Base-by-base conservation (phyloP, 1,140 invertebrate genomes). In the Drosophila lacteicornis region DNA sequence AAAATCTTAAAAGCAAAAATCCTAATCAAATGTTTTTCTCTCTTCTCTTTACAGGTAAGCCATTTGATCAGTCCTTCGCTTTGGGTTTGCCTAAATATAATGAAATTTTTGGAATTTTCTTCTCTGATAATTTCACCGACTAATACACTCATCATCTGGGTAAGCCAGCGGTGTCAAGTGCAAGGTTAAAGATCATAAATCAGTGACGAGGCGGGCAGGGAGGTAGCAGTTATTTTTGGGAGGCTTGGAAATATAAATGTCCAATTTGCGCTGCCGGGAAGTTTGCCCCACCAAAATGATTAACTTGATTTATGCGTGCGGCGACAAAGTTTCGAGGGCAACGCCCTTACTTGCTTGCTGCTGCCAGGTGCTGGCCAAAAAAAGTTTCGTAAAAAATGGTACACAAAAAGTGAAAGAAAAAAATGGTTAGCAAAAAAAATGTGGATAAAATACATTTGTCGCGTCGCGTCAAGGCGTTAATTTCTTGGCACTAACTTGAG, bases 271-370 rank as follows among this genome's bases (percentile, higher is more conserved):
- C 65, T 59, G 66, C 75, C 73, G 56, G 63, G 45, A 76, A 76
- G 53, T 74, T 74, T 74, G 42, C 40, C 56, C 78, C 85, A 50
- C 36, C 46, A 38, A 85, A 90, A 90, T 90, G 85, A 90, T 90
- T 90, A 90, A 90, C 85, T 90, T 90, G 85, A 90, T 90, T 90
- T 90, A 90, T 90, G 85, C 85, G 85, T 90, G 85, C 59, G 85
- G 84, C 84, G 77, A 79, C 77, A 87, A 87, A 86, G 77, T 87
- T 87, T 84, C 57, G 27, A 55, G 63, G 68, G 49, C 49, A 61
- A 75, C 49, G 40, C 36, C 56, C 56, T 56, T 4, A 5, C 38
- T 12, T 56, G 13, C 53, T 12, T 11, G 33, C 30, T 40, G 55
- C 42, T 58, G 60, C 68, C 82, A 85, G 83, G 79, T 87, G 83